These are phyloP conservation scores for Stictocephala bisonia DNA, from an alignment of 2,888 invertebrate genomes.

Conservation along the genomic window DNA sequence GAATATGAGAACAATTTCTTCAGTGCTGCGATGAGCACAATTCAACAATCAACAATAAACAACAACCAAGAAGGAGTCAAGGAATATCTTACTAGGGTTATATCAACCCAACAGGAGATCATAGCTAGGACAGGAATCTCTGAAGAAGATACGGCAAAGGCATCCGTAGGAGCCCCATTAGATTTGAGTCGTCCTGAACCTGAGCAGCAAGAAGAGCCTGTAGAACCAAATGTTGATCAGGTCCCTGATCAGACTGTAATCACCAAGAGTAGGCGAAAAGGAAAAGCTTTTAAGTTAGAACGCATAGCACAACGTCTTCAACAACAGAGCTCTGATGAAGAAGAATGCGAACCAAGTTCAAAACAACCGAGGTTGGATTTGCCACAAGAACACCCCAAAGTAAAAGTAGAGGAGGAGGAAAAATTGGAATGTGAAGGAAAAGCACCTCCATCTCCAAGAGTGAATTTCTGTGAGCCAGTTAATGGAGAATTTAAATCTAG, in stretches of 20 bases:
- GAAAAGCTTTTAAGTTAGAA: constrained; percentile 85
- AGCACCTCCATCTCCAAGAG: constrained; percentile 44
- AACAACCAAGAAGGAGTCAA: constrained; percentile 42
- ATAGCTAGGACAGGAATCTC: constrained; percentile 4
- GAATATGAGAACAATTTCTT: constrained; percentile 2
- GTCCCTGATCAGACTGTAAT: constrained; percentile 47
- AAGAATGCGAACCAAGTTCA: constrained; percentile 65
- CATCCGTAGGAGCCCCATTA: constrained; percentile 45
- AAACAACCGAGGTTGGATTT: constrained; percentile 64
- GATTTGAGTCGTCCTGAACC: constrained; percentile 65
- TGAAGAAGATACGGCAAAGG: constrained; percentile 1
- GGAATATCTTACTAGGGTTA: constrained; percentile 32
- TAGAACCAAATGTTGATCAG: background rate
- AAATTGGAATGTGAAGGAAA: background rate
- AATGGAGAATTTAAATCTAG: constrained; percentile 26
- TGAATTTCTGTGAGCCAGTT: constrained; percentile 22
- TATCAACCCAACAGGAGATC: constrained; percentile 30
- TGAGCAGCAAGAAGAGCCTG: constrained; percentile 62
- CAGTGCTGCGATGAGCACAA: constrained; percentile 3
- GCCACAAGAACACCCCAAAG: background rate
- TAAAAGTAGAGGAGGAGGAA: background rate
- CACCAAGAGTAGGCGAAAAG: constrained; percentile 77
- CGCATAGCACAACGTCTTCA: constrained; percentile 67
- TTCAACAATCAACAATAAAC: constrained; percentile 30
- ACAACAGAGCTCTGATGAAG: constrained; percentile 64